A percentile compares a stretch with the other conserved stretches of the same genome.
Evolutionary conservation across 2,113 vertebrate genomes (phyloP).

Genomic region (Onychostoma macrolepis): DNA sequence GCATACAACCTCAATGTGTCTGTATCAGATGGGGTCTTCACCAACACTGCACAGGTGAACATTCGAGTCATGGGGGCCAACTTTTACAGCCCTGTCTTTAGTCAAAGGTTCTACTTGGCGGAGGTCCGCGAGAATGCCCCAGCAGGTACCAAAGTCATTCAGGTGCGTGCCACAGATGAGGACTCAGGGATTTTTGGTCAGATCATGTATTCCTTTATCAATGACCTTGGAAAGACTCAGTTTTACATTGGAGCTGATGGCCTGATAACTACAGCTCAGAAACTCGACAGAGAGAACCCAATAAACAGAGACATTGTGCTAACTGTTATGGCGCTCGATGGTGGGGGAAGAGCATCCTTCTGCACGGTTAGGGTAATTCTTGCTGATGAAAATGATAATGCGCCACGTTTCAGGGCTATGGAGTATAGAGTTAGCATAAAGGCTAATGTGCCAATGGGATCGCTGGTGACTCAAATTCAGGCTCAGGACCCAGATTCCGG

Average conservation of each 20-base stretch:
- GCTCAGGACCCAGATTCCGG: constrained; percentile 90
- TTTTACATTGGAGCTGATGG: constrained; percentile 88
- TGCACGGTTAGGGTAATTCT: constrained; percentile 91
- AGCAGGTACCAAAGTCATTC: constrained; percentile 84
- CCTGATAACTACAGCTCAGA: constrained; percentile 85
- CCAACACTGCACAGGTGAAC: constrained; percentile 91
- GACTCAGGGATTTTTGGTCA: constrained; percentile 90
- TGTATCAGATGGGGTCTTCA: constrained; percentile 95
- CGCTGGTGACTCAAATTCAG: constrained; percentile 93
- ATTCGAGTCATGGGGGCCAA: constrained; percentile 89
- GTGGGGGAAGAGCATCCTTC: constrained; percentile 91
- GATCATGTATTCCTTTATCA: constrained; percentile 90
- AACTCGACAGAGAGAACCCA: constrained; percentile 87
- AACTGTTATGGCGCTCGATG: constrained; percentile 90
- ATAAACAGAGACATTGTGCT: constrained; percentile 86
- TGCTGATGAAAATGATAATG: constrained; percentile 94
- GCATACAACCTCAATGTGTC: constrained; percentile 92
- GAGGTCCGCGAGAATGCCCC: constrained; percentile 89
- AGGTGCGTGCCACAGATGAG: constrained; percentile 88
- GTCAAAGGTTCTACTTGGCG: constrained; percentile 89
- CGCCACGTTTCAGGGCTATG: constrained; percentile 85
- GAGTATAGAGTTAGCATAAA: constrained; percentile 95
- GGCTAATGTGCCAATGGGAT: constrained; percentile 91
- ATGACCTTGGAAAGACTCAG: constrained; percentile 89
- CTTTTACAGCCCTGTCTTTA: constrained; percentile 93